These are phyloP conservation scores for Pachymerium ferrugineum DNA, from an alignment of 2,888 invertebrate species.

Conservation along the genomic window DNA sequence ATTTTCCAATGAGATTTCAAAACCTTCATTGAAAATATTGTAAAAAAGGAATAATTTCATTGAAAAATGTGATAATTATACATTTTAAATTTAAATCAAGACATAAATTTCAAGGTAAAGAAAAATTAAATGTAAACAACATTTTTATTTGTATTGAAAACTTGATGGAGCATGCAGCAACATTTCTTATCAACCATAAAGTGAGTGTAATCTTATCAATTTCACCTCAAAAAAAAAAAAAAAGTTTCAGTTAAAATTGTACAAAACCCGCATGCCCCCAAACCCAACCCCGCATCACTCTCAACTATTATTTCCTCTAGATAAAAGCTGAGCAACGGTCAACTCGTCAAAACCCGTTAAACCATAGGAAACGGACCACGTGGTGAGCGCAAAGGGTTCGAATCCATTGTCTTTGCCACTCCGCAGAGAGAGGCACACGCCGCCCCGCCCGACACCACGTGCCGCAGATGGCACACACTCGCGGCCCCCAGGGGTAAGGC, in stretches of 20 bases:
- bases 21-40: no score
- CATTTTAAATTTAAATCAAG: no score
- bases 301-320: not conserved
- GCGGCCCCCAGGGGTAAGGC: constrained; percentile 17
- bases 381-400: not conserved
- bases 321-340: not conserved
- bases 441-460: constrained; percentile 29
- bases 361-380: not conserved
- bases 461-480: constrained; percentile 15
- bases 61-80: no score
- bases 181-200: no score
- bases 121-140: not conserved
- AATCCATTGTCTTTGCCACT: not conserved
- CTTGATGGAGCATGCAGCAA: no score
- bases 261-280: no score
- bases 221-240: no score
- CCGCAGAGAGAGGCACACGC: constrained; percentile 16
- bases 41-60: no score
- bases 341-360: not conserved
- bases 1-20: no score
- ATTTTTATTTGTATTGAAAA: not conserved
- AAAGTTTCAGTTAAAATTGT: no score
- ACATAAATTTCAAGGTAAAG: not conserved
- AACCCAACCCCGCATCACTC: not conserved
- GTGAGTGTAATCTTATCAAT: no score